A percentile compares a stretch with the other conserved stretches of the same genome.
These are phyloP conservation scores for Halictus quadricinctus DNA, from an alignment of 2,888 invertebrate species.

Conservation along the genomic window DNA sequence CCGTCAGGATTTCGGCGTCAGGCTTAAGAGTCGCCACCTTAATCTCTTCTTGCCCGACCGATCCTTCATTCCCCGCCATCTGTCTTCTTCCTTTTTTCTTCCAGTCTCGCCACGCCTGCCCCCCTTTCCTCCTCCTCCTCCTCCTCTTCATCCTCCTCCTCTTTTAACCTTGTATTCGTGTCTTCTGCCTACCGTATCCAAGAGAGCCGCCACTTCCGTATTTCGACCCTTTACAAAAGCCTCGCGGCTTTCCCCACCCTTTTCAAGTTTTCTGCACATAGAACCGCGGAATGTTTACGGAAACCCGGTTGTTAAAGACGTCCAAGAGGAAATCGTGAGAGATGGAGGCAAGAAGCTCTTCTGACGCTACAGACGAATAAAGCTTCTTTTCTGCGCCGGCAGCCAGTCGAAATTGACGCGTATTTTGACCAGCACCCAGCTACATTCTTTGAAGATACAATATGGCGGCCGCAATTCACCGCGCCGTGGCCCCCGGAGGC, in stretches of 20 bases:
- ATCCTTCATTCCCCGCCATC: conserved; percentile 64
- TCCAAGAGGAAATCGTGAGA: conserved; percentile 39
- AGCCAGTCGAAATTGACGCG: conserved; percentile 36
- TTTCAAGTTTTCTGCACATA: conserved; percentile 50
- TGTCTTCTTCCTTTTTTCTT: conserved; percentile 22
- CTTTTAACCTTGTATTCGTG: conserved; percentile 44
- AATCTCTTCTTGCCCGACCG: conserved; percentile 72
- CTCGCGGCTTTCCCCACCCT: conserved; percentile 38
- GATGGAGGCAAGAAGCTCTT: conserved; percentile 25
- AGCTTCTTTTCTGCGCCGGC: conserved; percentile 13
- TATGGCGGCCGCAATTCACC: background rate
- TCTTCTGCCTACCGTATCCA: conserved; percentile 33
- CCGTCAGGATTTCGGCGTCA: conserved; percentile 71
- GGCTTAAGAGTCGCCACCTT: conserved; percentile 74
- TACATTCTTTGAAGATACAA: conserved; percentile 22
- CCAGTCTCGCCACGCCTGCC: conserved; percentile 34
- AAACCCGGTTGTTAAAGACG: conserved; percentile 59
- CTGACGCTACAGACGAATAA: conserved; percentile 32
- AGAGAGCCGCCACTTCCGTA: conserved; percentile 28
- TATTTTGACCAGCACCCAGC: conserved; percentile 35
- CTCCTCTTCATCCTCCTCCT: conserved; percentile 32
- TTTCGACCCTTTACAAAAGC: conserved; percentile 48
- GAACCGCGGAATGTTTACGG: conserved; percentile 61
- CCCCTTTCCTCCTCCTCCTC: conserved; percentile 12
- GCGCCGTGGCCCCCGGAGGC: background rate